phyloP scores from a whole-genome alignment of 2,888 invertebrate genomes.

The Subacronicta megacephala region DNA sequence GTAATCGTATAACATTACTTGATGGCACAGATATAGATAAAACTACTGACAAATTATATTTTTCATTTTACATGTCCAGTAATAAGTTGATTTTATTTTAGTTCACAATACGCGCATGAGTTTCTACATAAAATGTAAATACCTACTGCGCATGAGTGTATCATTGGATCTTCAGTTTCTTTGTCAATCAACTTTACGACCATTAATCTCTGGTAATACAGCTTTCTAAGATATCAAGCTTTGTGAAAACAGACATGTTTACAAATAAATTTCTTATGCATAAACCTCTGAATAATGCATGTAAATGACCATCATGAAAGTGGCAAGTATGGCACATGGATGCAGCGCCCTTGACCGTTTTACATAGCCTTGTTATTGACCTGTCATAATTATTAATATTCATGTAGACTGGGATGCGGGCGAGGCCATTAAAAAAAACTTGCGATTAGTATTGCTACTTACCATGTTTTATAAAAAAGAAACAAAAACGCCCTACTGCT shows the following conservation, averaged over 20 bases:
- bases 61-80: too few species aligned
- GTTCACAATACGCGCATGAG: too few species aligned
- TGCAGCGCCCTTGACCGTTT: conserved; percentile 75
- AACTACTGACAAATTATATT: too few species aligned
- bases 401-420: conserved; percentile 68
- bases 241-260: conserved; percentile 41
- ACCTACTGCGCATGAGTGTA: conserved; percentile 26
- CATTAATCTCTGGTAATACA: conserved; percentile 38
- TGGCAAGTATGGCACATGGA: conserved; percentile 45
- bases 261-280: conserved; percentile 41
- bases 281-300: conserved; percentile 39
- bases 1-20: too few species aligned
- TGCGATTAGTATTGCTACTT: background rate
- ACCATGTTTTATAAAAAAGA: conserved; percentile 5
- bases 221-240: conserved; percentile 45
- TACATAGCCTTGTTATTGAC: conserved; percentile 66
- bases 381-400: conserved; percentile 70
- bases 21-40: too few species aligned
- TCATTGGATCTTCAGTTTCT: conserved; percentile 38
- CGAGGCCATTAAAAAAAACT: conserved; percentile 35
- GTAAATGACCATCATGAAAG: conserved; percentile 24
- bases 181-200: conserved; percentile 47
- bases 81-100: too few species aligned
- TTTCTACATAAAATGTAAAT: conserved; percentile 35
- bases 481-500: background rate